These are phyloP conservation scores for Menura novaehollandiae DNA, from an alignment of 2,113 vertebrate genomes.

Conservation along the genomic window DNA sequence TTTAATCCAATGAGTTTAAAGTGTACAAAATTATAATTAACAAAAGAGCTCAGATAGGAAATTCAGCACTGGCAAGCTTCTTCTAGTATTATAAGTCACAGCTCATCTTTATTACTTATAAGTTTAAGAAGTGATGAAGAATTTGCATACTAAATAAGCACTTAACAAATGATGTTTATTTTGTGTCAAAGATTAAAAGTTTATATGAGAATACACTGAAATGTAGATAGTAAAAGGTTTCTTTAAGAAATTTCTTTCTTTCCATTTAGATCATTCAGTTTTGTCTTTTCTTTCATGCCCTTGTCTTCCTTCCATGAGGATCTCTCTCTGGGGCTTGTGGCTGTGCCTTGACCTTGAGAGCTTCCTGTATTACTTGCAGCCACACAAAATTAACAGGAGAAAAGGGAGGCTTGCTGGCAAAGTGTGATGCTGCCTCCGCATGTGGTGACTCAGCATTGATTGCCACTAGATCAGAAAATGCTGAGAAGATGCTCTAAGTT, in stretches of 20 bases:
- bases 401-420: not conserved
- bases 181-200: conserved; percentile 13
- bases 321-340: not conserved
- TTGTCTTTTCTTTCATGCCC: not conserved
- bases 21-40: not conserved
- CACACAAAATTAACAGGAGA: not conserved
- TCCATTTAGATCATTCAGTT: not conserved
- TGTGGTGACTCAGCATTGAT: not conserved
- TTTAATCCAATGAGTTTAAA: conserved; percentile 28
- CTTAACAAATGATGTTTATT: conserved; percentile 38
- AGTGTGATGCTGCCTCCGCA: not conserved
- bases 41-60: conserved; percentile 26
- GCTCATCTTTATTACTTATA: conserved; percentile 13
- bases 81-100: conserved; percentile 15
- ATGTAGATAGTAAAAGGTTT: conserved; percentile 24
- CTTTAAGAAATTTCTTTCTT: not conserved
- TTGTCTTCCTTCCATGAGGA: not conserved
- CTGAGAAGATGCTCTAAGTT: not conserved
- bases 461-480: not conserved
- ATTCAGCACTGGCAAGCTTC: conserved; percentile 41
- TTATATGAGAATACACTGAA: conserved; percentile 53
- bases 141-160: not conserved
- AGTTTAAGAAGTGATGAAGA: conserved; percentile 22
- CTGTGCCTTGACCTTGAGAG: not conserved
- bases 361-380: not conserved